These are phyloP conservation scores for Drosophila asahinai DNA, from an alignment of 1,140 invertebrate genomes.

Conservation along the genomic window DNA sequence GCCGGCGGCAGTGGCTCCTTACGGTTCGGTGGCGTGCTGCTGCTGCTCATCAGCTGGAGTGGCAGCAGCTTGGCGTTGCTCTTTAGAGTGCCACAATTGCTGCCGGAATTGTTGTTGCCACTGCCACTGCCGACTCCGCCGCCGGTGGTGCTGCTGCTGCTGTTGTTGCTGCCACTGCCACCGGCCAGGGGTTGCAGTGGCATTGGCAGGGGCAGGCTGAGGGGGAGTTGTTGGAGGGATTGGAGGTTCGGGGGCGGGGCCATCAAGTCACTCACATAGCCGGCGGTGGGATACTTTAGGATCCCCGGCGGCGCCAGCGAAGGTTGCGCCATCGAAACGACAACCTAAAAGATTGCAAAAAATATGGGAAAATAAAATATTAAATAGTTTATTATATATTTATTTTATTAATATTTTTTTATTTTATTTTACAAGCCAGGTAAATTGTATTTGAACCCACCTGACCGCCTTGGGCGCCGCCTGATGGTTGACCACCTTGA, in stretches of 20 bases:
- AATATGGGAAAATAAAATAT: no score
- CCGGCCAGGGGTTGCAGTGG: constrained; percentile 1
- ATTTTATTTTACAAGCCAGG: no score
- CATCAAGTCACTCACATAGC: constrained; percentile 38
- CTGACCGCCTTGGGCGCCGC: constrained; percentile 9
- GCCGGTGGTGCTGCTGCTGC: constrained; percentile 1
- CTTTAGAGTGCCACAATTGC: constrained; percentile 68
- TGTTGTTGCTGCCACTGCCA: constrained; percentile 33
- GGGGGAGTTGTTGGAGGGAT: constrained; percentile 8
- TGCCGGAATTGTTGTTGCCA: constrained; percentile 24
- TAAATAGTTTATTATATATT: no score
- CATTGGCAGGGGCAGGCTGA: constrained; percentile 11
- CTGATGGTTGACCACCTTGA: neutral
- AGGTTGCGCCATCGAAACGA: constrained; percentile 29
- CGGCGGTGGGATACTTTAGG: constrained; percentile 26
- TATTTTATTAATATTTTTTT: no score
- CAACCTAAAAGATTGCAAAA: neutral
- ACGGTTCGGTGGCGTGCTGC: constrained; percentile 27
- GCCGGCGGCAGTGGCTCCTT: constrained; percentile 52
- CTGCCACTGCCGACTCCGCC: neutral
- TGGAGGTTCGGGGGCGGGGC: constrained; percentile 27
- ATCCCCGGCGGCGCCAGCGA: constrained; percentile 29
- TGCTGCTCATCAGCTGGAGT: constrained; percentile 53
- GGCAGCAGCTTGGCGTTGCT: constrained; percentile 71
- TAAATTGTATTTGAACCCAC: constrained; percentile 1